These are phyloP conservation scores for Onychostruthus taczanowskii DNA, from an alignment of 2,113 vertebrate genomes.

Conservation along the genomic window DNA sequence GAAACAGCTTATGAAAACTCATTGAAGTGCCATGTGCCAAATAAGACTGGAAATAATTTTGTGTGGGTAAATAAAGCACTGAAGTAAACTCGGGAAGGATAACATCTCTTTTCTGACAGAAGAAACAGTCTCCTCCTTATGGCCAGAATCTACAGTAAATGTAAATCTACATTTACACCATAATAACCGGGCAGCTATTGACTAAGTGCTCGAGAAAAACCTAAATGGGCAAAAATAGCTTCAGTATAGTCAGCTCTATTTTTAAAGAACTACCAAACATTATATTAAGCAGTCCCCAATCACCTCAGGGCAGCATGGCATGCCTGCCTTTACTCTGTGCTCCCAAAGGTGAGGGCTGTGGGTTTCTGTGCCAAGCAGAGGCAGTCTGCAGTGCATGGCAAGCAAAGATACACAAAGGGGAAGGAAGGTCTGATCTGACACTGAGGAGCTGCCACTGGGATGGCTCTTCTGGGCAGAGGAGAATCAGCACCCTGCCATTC, in stretches of 20 bases:
- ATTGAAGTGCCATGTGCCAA: background rate
- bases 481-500: background rate
- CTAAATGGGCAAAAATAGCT: background rate
- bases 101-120: background rate
- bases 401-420: background rate
- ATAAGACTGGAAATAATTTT: background rate
- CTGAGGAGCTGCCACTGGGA: background rate
- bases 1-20: background rate
- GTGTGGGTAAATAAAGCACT: background rate
- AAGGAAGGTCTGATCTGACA: background rate
- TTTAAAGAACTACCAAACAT: background rate
- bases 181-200: conserved; percentile 8
- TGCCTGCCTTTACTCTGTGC: background rate
- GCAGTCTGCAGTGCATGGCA: background rate
- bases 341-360: background rate
- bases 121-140: background rate
- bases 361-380: background rate
- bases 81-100: background rate
- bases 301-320: background rate
- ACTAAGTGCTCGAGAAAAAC: background rate
- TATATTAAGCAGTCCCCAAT: background rate
- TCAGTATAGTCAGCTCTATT: background rate
- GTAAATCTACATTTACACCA: background rate
- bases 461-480: background rate
- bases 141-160: background rate